Base-by-base conservation (phyloP, 2,888 invertebrate genomes). In the Scaptomyza reducta region DNA sequence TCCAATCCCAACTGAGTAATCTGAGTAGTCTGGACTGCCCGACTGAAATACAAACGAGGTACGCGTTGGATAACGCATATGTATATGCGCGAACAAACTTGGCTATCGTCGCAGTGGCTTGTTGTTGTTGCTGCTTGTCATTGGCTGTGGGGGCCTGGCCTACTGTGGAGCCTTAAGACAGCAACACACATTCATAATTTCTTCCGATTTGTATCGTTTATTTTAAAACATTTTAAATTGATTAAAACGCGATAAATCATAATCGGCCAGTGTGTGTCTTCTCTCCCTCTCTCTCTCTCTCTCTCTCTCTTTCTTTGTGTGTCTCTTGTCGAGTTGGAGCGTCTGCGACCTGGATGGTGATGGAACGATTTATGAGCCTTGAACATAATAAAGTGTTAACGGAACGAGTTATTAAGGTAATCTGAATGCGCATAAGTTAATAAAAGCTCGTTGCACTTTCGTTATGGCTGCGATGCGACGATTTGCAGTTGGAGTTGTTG, bases 191-290 rank as follows among this genome's bases (percentile, higher is more conserved):
- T 83, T 74, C 77, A 80, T 88, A 88, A 84, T 89, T 88, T 83
- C 70, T 85, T 80, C 70, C 74, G 87, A 88, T 89, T 79, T 83
- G 82, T 89, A 89, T 89, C 88, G 79, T 77, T 83, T 75, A 14
- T 38, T 38, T 14, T 66, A 85, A 89, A 89, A 91, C 89, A 87
- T 90, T 88, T 90, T 87, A 89, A 90, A 90, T 89, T 90, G 89
- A 90, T 90, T 89, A 89, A 90, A 90, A 88, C 79, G 83, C 89
- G 89, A 90, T 90, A 90, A 91, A 91, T 90, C 90, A 91, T 91
- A 90, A 90, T 90, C 76, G 88, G 76, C 76, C 74, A 55, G 14
- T 38, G 14, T 9, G 62, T 57, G 77, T 70, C 67, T 67, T 79
- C 71, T 69, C 6, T 50, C 10, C 35, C 7, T 38, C 3, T 3